Conservation (phyloP, 2,797 vertebrate species). For the Acrossocheilus wenchowensis region DNA sequence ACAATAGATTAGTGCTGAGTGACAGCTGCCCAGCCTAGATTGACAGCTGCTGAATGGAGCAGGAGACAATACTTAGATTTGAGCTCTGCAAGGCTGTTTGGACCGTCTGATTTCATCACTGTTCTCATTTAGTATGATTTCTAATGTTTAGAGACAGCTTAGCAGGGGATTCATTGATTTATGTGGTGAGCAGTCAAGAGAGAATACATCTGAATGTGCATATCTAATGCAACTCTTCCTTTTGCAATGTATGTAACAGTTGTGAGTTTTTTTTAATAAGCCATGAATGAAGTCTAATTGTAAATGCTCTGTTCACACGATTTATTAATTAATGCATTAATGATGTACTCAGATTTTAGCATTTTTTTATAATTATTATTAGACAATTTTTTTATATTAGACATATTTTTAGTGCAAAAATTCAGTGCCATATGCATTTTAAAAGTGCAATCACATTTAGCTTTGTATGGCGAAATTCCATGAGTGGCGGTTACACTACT, state of each 20-base stretch:
- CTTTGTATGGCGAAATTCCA: background rate
- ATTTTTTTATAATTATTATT: background rate
- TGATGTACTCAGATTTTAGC: background rate
- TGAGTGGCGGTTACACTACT: background rate
- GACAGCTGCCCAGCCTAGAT: constrained; percentile 36
- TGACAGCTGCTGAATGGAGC: constrained; percentile 28
- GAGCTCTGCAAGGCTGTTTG: constrained; percentile 6
- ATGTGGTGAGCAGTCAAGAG: constrained; percentile 6
- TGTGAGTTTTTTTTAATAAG: background rate
- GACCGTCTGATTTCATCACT: constrained; percentile 8
- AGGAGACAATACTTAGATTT: background rate
- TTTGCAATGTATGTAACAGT: background rate
- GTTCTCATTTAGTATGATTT: constrained; percentile 1
- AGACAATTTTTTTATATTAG: no score
- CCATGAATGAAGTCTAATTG: background rate
- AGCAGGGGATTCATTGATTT: constrained; percentile 11
- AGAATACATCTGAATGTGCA: background rate
- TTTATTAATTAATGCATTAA: background rate
- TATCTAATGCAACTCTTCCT: background rate
- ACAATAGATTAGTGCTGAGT: constrained; percentile 27
- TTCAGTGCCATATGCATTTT: background rate
- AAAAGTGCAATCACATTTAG: background rate
- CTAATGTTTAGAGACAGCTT: constrained; percentile 6
- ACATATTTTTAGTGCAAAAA: background rate
- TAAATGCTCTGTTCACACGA: background rate